Percentiles rank a stretch among this genome's conserved stretches.
These are phyloP conservation scores for Coracias cyanogaster DNA, from an alignment of 2,797 vertebrate species.

Conservation along the genomic window DNA sequence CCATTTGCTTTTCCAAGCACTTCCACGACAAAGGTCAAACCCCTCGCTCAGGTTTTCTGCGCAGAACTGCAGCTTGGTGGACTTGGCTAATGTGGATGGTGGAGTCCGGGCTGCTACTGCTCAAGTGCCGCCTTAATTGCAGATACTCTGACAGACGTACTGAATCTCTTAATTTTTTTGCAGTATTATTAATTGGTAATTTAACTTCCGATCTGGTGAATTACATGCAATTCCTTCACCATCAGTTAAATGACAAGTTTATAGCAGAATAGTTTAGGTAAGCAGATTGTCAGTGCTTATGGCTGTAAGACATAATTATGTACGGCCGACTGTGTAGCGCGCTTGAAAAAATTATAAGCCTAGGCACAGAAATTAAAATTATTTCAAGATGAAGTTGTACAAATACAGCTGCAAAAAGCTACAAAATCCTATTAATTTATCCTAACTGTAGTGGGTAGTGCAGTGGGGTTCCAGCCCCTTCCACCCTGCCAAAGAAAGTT, in stretches of 20 bases:
- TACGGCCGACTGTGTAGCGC: conserved; percentile 70
- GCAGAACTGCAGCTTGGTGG: background rate
- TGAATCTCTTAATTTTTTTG: background rate
- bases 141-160: background rate
- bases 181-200: conserved; percentile 66
- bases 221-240: conserved; percentile 53
- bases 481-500: background rate
- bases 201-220: conserved; percentile 64
- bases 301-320: conserved; percentile 70
- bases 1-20: background rate
- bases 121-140: background rate
- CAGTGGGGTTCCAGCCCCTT: background rate
- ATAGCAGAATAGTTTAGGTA: conserved; percentile 69
- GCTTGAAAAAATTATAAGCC: conserved; percentile 71
- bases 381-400: conserved; percentile 70
- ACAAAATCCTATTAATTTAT: conserved; percentile 60
- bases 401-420: conserved; percentile 69
- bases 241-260: conserved; percentile 63
- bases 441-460: background rate
- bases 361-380: conserved; percentile 73
- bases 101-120: background rate
- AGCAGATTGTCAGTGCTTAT: conserved; percentile 71
- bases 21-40: background rate
- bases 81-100: background rate
- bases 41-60: background rate